phyloP scores from a whole-genome alignment of 2,797 vertebrate species.

The Falco columbarius region DNA sequence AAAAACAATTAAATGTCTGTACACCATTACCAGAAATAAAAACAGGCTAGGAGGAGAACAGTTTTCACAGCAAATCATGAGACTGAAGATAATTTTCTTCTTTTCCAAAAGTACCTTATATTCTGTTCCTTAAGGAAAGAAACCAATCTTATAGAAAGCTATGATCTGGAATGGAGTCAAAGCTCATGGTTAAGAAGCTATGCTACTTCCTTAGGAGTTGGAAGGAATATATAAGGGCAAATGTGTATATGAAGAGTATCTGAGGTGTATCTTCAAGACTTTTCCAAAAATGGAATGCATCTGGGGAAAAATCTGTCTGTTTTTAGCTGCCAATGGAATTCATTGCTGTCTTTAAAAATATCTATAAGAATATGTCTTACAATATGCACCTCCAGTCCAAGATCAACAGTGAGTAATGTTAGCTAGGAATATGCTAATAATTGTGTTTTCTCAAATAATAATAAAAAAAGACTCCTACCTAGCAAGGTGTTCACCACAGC shows the following conservation, averaged over 20 bases:
- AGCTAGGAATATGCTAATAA: background rate
- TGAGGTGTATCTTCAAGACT: background rate
- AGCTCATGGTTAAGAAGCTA: background rate
- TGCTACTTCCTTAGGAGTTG: accelerated
- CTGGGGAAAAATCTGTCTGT: background rate
- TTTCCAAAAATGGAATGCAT: background rate
- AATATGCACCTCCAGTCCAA: background rate
- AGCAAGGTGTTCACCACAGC: background rate
- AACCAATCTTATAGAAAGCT: background rate
- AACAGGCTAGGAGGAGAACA: background rate
- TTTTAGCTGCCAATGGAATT: background rate
- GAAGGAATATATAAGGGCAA: background rate
- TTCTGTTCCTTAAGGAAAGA: background rate
- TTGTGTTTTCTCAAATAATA: background rate
- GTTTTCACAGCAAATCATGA: background rate
- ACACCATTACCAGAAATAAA: background rate
- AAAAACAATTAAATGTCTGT: background rate
- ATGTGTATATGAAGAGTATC: background rate
- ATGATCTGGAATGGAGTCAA: background rate
- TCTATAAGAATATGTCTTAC: background rate
- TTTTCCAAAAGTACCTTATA: background rate
- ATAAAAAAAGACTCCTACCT: background rate
- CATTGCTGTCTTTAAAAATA: background rate
- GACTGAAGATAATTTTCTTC: background rate
- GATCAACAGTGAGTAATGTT: background rate